Evolutionary conservation across 1,140 invertebrate species (phyloP).

Genomic region (Saccostrea echinata): DNA sequence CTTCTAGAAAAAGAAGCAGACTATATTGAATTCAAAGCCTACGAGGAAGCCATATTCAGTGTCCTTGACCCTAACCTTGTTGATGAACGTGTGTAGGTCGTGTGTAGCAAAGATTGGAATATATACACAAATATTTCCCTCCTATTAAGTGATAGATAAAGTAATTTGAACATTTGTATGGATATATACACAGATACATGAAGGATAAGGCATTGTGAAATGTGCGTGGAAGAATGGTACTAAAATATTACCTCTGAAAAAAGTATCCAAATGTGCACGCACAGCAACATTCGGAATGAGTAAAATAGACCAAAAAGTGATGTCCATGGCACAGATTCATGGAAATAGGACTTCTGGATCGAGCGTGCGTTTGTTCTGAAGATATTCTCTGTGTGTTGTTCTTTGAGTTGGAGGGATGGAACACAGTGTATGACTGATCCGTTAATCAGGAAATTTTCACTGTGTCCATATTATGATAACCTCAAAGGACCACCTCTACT

Average conservation of each 20-base stretch:
- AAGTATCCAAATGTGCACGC: not conserved
- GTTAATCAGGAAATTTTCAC: conserved; percentile 13
- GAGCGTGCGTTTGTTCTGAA: not conserved
- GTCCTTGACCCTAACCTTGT: conserved; percentile 58
- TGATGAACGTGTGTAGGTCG: conserved; percentile 63
- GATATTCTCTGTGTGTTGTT: not conserved
- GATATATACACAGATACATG: not conserved
- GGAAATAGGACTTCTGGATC: not conserved
- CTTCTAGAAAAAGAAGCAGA: conserved; percentile 66
- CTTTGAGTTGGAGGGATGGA: not conserved
- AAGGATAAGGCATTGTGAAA: not conserved
- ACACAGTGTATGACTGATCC: conserved; percentile 2
- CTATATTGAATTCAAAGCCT: conserved; percentile 63
- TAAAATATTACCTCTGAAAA: not conserved
- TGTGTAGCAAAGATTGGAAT: not conserved
- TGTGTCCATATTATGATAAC: not conserved
- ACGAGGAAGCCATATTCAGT: conserved; percentile 61
- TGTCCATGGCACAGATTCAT: not conserved
- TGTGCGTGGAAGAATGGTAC: not conserved
- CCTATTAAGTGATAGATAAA: no score
- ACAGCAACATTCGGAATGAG: not conserved
- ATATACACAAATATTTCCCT: not conserved
- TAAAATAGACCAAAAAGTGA: not conserved
- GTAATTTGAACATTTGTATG: not conserved
- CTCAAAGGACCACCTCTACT: not conserved